Evolutionary conservation across 2,113 vertebrate genomes (phyloP), one percentile per base, ranked within the genome.

Genomic region (Otus sunia): DNA sequence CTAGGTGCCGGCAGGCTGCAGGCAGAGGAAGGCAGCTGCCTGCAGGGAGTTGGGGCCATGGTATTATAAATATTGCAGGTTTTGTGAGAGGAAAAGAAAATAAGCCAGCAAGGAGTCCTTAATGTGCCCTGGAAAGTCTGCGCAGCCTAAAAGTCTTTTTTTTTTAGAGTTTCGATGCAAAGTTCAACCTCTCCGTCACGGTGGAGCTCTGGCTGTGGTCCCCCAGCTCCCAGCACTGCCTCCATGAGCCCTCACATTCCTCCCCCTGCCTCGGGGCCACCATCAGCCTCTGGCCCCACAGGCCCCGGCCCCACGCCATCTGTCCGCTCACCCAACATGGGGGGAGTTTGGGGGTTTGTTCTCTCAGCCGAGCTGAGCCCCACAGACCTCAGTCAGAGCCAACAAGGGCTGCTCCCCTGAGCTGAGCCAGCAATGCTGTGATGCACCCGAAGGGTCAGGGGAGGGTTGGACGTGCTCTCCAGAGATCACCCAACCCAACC

Each of bases 161-260:
- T 0, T 43, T 74, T 71, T 2, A 64, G 53, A 20, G 8, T 45
- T 75, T 62, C 21, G n/a, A 27, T 72, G 69, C 0, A 0, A 55
- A 69, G 30, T 71, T 95, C 56, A 45, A 41, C 22, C 5, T 63
- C 55, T 55, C 58, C 15, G 4, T 36, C 55, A 12, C 0, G 0
- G 2, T 50, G 56, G 64, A 82, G 45, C 41, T 64, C 55, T 41
- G 50, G 34, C 13, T 66, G 30, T 53, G 45, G 7, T 15, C 5
- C 2, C 5, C 1, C 22, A 68, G n/a, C 47, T 86, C 25, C 18
- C 0, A 0, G 60, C 2, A 0, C 32, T 47, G 23, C 5, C 23
- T 10, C 6, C 45, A 20, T 19, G 50, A 56, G 36, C 6, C 10
- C 12, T 74, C 59, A 16, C 15, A 12, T 45, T 34, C 10, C 6